A percentile compares a stretch with the other conserved stretches of the same genome.
These are phyloP conservation scores for Sinosuthora webbiana DNA, from an alignment of 2,113 vertebrate genomes.

Conservation along the genomic window DNA sequence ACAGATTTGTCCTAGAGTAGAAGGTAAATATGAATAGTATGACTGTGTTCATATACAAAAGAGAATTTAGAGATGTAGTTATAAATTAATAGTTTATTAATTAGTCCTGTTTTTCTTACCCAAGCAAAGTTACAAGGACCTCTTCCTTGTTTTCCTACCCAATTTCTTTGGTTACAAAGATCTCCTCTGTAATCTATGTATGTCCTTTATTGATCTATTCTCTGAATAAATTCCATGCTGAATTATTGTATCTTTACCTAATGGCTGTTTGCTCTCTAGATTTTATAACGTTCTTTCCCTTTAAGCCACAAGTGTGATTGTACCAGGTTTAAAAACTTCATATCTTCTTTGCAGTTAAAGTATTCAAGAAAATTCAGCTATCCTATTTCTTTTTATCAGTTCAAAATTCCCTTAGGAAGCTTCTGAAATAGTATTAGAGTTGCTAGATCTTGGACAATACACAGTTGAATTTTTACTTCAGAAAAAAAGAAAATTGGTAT, in stretches of 20 bases:
- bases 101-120: not conserved
- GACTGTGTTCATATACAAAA: not conserved
- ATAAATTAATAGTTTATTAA: not conserved
- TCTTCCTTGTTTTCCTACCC: not conserved
- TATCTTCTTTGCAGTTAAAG: not conserved
- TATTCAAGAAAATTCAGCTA: not conserved
- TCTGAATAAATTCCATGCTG: not conserved
- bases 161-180: not conserved
- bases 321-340: not conserved
- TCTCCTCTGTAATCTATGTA: not conserved
- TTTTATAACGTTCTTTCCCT: not conserved
- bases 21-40: not conserved
- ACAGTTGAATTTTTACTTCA: not conserved
- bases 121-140: not conserved
- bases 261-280: not conserved
- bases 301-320: not conserved
- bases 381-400: not conserved
- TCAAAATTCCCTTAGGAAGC: not conserved
- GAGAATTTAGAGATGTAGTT: not conserved
- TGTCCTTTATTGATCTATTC: not conserved
- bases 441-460: not conserved
- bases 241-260: not conserved
- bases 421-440: not conserved
- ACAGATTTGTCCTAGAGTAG: not conserved
- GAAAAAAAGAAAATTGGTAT: not conserved